Percentiles rank a stretch among this genome's conserved stretches.
These are phyloP conservation scores for Oedothorax gibbosus DNA, from an alignment of 1,140 invertebrate genomes.

Conservation along the genomic window DNA sequence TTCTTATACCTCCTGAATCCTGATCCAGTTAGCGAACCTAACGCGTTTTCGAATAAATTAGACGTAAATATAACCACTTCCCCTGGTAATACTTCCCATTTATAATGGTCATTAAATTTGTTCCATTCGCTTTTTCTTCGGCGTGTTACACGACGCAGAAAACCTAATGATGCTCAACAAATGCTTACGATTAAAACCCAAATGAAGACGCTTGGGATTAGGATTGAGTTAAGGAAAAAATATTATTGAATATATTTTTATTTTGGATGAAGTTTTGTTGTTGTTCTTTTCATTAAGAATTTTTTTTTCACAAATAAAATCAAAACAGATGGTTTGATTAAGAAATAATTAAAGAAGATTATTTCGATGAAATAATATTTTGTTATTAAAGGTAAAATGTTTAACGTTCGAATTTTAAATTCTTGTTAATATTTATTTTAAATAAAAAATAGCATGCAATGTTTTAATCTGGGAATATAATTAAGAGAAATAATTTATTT, in stretches of 20 bases:
- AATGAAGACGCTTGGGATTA: conserved; percentile 6
- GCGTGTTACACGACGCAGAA: conserved; percentile 15
- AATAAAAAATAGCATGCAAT: no score
- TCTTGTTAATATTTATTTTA: no score
- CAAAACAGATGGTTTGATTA: conserved; percentile 24
- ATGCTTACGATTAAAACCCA: conserved; percentile 26
- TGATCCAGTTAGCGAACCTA: conserved; percentile 5
- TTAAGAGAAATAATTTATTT: no score
- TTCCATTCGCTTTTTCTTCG: conserved; percentile 7
- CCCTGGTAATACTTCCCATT: conserved; percentile 15
- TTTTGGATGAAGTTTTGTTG: neutral
- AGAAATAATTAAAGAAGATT: conserved; percentile 45
- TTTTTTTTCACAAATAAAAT: neutral
- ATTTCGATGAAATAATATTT: neutral
- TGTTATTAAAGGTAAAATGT: no score
- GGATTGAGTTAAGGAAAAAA: conserved; percentile 17
- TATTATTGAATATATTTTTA: neutral
- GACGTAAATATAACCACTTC: conserved; percentile 26
- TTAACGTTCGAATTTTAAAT: no score
- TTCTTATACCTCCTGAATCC: neutral
- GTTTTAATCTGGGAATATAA: no score
- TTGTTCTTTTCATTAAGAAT: neutral
- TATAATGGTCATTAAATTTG: conserved; percentile 57
- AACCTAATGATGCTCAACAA: conserved; percentile 41
- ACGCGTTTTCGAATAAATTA: conserved; percentile 36